Evolutionary conservation across 2,113 vertebrate species (phyloP).

Genomic region (Campylorhamphus procurvoides): DNA sequence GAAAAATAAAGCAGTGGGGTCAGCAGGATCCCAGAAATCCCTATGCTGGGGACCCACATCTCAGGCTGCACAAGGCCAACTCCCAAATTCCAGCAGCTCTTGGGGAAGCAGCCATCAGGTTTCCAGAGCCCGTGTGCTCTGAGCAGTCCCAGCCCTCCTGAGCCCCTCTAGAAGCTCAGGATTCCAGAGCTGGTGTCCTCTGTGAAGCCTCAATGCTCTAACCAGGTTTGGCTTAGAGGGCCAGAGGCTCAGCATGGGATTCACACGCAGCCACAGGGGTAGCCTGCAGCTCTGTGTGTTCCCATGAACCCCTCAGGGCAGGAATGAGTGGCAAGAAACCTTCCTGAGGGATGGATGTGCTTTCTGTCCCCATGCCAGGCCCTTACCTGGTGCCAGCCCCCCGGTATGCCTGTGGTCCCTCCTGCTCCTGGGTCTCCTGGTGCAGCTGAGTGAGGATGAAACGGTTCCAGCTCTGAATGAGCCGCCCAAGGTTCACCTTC

Average conservation of each 20-base stretch:
- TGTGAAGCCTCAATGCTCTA: not conserved
- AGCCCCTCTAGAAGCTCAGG: not conserved
- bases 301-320: fast-evolving
- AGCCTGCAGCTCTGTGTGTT: fast-evolving
- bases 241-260: not conserved
- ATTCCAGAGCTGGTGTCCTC: not conserved
- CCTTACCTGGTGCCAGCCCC: constrained; percentile 87
- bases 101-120: fast-evolving
- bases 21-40: not conserved
- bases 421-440: constrained; percentile 97
- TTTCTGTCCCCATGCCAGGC: not conserved
- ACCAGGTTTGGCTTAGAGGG: no score
- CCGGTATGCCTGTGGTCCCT: constrained; percentile 93
- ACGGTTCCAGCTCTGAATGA: constrained; percentile 98
- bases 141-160: not conserved
- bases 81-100: not conserved
- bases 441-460: constrained; percentile 98
- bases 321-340: not conserved
- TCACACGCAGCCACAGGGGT: fast-evolving
- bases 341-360: fast-evolving
- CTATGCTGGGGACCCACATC: fast-evolving
- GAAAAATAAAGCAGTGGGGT: not conserved
- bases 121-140: not conserved
- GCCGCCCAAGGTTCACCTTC: constrained; percentile 88
- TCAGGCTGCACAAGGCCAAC: not conserved